Percentiles rank a stretch among this genome's conserved stretches.
Conservation (phyloP, 2,888 invertebrate species). For the Caenorhabditis sp. region DNA sequence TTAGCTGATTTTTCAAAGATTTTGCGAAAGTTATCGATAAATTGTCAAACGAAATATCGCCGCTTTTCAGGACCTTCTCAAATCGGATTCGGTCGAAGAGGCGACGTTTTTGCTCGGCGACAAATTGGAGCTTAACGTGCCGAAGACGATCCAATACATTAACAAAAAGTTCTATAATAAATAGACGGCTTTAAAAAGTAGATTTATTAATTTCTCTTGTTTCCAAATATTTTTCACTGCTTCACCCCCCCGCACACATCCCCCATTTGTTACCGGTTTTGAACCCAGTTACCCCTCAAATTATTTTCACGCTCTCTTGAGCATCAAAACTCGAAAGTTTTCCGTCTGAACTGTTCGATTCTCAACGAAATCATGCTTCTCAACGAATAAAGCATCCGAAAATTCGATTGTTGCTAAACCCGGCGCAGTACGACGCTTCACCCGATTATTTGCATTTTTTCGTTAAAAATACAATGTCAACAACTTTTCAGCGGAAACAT, state of each 20-base stretch:
- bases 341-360: no score
- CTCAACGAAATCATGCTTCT: not conserved
- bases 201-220: not conserved
- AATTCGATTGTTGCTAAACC: no score
- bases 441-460: no score
- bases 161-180: slow-evolving; percentile 69
- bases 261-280: slow-evolving; percentile 2
- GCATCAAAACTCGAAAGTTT: not conserved
- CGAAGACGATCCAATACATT: slow-evolving; percentile 61
- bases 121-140: slow-evolving; percentile 84
- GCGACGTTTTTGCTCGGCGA: slow-evolving; percentile 87
- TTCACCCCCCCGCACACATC: not conserved
- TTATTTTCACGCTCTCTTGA: no score
- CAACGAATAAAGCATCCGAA: not conserved
- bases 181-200: not conserved
- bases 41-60: not conserved
- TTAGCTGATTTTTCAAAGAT: not conserved
- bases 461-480: no score
- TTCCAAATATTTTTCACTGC: not conserved
- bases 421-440: no score
- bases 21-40: not conserved
- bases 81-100: slow-evolving; percentile 87
- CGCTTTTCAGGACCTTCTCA: slow-evolving; percentile 80
- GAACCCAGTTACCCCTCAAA: no score
- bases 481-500: no score